Evolutionary conservation across 2,797 vertebrate species (phyloP).

Genomic region (Ciconia nigra): DNA sequence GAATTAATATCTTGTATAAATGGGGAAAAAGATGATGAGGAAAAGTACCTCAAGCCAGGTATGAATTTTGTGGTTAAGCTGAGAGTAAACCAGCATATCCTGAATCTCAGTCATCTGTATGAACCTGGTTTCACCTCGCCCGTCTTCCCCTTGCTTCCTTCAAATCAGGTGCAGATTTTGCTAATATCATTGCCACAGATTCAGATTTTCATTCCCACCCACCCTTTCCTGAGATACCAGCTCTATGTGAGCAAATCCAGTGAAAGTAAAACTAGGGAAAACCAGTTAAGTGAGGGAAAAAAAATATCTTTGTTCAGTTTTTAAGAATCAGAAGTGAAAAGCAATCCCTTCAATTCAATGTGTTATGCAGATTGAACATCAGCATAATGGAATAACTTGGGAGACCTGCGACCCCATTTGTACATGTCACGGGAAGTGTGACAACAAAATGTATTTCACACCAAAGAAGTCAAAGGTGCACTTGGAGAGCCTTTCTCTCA

Average conservation of each 20-base stretch:
- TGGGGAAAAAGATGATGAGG: neutral
- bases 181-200: neutral
- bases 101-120: neutral
- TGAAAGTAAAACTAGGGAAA: neutral
- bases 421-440: neutral
- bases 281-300: neutral
- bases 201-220: neutral
- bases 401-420: neutral
- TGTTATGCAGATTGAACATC: neutral
- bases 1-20: neutral
- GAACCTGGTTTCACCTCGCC: neutral
- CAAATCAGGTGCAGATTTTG: neutral
- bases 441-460: neutral
- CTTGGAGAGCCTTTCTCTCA: neutral
- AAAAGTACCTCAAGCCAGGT: neutral
- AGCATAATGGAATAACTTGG: neutral
- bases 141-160: neutral
- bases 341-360: neutral
- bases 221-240: neutral
- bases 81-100: neutral
- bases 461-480: neutral
- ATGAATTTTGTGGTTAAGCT: neutral
- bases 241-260: neutral
- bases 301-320: neutral
- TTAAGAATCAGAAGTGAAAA: neutral